A percentile compares a stretch with the other conserved stretches of the same genome.
Conservation (phyloP, 92 coral and sea anemone species). For the Diadumene lineata region DNA sequence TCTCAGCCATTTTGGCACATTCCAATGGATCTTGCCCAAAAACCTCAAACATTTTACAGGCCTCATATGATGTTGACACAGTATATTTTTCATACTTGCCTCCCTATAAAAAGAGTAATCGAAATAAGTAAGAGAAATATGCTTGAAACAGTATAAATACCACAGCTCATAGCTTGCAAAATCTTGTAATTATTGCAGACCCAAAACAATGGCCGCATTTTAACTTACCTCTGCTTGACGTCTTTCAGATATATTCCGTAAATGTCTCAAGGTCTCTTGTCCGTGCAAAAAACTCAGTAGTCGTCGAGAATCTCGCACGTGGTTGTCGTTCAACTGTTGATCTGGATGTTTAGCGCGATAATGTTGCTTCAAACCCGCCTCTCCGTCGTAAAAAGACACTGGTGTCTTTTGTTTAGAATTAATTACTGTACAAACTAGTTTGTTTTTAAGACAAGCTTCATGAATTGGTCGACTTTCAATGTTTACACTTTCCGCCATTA, state of each 20-base stretch:
- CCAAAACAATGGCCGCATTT: not conserved
- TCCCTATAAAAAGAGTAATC: constrained; percentile 12
- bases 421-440: constrained; percentile 14
- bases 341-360: not conserved
- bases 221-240: not conserved
- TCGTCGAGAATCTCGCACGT: not conserved
- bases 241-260: not conserved
- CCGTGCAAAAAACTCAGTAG: constrained; percentile 10
- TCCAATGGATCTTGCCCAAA: constrained; percentile 24
- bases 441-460: not conserved
- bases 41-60: constrained; percentile 5
- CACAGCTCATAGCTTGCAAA: no score
- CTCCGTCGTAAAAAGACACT: not conserved
- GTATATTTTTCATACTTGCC: constrained; percentile 21
- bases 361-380: no score
- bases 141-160: no score
- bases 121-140: no score
- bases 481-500: constrained; percentile 26
- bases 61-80: constrained; percentile 22
- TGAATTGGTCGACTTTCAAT: constrained; percentile 21
- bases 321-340: not conserved
- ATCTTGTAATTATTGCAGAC: no score
- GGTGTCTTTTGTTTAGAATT: not conserved
- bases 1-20: constrained; percentile 33
- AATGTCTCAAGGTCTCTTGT: constrained; percentile 8